Evolutionary conservation across 2,888 invertebrate species (phyloP).

Genomic region (Rotaria macrura): DNA sequence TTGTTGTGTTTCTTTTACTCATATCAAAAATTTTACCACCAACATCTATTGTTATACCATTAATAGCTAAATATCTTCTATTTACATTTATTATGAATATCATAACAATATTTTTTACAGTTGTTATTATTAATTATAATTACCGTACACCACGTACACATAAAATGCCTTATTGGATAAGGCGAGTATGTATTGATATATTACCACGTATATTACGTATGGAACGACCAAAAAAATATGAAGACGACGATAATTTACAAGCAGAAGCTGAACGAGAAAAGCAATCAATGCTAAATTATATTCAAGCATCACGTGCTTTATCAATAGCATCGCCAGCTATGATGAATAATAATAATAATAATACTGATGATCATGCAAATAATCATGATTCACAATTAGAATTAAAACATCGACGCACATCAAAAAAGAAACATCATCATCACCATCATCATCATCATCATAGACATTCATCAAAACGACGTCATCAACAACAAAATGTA

Average conservation of each 20-base stretch:
- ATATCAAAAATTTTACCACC: constrained; percentile 98
- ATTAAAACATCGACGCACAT: neutral
- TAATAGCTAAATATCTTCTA: constrained; percentile 94
- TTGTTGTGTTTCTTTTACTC: constrained; percentile 94
- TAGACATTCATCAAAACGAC: neutral
- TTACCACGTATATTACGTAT: neutral
- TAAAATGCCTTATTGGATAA: constrained; percentile 64
- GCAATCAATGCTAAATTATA: neutral
- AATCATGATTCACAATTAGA: neutral
- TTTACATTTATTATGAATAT: constrained; percentile 99
- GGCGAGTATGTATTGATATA: neutral
- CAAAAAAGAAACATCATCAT: constrained; percentile 3
- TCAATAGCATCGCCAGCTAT: neutral
- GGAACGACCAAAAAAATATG: constrained; percentile 9
- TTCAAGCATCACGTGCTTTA: neutral
- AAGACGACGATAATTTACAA: neutral
- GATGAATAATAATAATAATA: neutral
- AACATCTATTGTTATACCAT: constrained; percentile 87
- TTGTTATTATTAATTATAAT: constrained; percentile 98
- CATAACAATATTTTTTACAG: constrained; percentile 93
- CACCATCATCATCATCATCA: neutral
- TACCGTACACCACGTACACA: constrained; percentile 89
- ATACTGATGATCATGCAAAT: neutral
- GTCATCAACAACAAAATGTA: neutral
- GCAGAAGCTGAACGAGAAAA: neutral